These are phyloP conservation scores for Pectinophora gossypiella DNA, from an alignment of 1,140 invertebrate species.

Conservation along the genomic window DNA sequence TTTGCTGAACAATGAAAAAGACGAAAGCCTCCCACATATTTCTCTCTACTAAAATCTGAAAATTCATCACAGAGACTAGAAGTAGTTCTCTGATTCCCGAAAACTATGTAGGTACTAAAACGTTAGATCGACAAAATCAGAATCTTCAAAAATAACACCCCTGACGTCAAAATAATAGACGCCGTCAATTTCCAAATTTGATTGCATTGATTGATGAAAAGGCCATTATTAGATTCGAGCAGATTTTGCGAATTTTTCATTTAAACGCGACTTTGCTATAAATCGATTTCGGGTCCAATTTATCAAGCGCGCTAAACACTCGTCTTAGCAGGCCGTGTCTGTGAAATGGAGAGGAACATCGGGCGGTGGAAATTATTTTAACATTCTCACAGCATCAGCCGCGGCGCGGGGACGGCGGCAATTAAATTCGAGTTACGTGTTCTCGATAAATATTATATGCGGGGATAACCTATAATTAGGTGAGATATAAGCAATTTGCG, in stretches of 20 bases:
- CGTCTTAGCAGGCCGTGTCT: constrained; percentile 37
- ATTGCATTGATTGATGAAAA: constrained; percentile 64
- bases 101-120: too few relatives aligned
- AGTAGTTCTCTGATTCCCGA: too few relatives aligned
- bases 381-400: constrained; percentile 27
- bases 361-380: constrained; percentile 44
- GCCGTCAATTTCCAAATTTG: constrained; percentile 45
- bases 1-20: constrained; percentile 72
- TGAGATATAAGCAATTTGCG: constrained; percentile 20
- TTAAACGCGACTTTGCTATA: constrained; percentile 44
- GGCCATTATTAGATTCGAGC: constrained; percentile 53
- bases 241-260: constrained; percentile 64
- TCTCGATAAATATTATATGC: constrained; percentile 22
- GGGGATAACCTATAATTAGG: constrained; percentile 14
- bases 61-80: constrained; percentile 29
- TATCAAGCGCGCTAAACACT: constrained; percentile 59
- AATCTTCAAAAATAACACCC: constrained; percentile 3
- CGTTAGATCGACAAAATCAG: too few relatives aligned
- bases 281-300: constrained; percentile 59
- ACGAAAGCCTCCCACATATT: constrained; percentile 56
- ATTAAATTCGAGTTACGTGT: constrained; percentile 29
- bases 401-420: constrained; percentile 19
- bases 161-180: constrained; percentile 40
- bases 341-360: constrained; percentile 53
- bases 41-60: constrained; percentile 38